These are phyloP conservation scores for Cyclophora punctaria DNA, from an alignment of 2,888 invertebrate genomes.

Conservation along the genomic window DNA sequence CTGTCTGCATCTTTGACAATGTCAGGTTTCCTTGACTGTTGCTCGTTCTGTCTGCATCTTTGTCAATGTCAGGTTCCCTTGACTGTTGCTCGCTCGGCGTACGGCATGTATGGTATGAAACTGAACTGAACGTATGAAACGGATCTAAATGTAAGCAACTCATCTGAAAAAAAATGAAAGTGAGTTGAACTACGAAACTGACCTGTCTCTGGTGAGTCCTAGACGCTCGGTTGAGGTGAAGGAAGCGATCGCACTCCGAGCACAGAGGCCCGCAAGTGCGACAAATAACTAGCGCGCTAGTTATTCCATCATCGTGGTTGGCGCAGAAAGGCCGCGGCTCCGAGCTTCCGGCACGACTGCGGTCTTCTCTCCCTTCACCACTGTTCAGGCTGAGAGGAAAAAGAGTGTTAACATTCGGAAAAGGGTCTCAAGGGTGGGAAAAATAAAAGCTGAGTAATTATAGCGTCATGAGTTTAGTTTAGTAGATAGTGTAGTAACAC, in stretches of 20 bases:
- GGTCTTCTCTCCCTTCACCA: slow-evolving; percentile 31
- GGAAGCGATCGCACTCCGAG: slow-evolving; percentile 95
- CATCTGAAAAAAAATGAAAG: not conserved
- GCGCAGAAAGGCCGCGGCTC: slow-evolving; percentile 87
- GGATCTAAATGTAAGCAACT: not conserved
- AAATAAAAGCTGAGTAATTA: not conserved
- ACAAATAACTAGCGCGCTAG: slow-evolving; percentile 94
- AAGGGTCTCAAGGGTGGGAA: not conserved
- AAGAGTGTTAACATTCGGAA: not conserved
- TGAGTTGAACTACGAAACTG: not conserved
- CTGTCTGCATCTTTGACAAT: too few relatives aligned
- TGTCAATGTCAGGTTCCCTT: too few relatives aligned
- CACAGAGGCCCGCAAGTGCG: slow-evolving; percentile 93
- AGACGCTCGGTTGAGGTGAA: slow-evolving; percentile 93
- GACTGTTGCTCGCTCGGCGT: too few relatives aligned
- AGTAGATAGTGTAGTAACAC: slow-evolving; percentile 12
- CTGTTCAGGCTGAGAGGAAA: slow-evolving; percentile 7
- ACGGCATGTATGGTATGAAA: too few relatives aligned
- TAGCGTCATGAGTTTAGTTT: not conserved
- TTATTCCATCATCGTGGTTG: slow-evolving; percentile 97
- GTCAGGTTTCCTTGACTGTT: too few relatives aligned
- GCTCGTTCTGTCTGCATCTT: too few relatives aligned
- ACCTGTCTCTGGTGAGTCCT: slow-evolving; percentile 89
- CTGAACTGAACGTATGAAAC: too few relatives aligned
- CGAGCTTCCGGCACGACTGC: slow-evolving; percentile 29